These are phyloP conservation scores for Nesoenas mayeri DNA, from an alignment of 2,113 vertebrate genomes.

Conservation along the genomic window DNA sequence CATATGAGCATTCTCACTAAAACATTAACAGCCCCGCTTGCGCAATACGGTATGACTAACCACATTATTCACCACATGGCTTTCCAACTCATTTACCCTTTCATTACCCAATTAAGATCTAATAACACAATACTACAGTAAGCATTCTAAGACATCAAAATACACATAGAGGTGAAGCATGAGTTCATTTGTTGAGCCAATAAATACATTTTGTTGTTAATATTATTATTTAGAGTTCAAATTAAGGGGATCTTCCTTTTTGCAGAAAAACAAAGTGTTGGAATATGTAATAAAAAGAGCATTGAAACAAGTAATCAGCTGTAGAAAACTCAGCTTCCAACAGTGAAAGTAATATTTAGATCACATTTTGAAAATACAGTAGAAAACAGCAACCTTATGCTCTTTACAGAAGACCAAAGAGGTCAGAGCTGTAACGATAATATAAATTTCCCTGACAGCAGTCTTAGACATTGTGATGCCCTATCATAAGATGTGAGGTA, in stretches of 20 bases:
- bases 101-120: slow-evolving; percentile 42
- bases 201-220: neutral
- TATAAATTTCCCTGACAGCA: neutral
- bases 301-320: neutral
- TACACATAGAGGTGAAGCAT: neutral
- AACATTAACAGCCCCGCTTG: slow-evolving; percentile 1
- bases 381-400: neutral
- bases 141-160: neutral
- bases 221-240: neutral
- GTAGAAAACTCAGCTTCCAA: neutral
- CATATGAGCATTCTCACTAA: slow-evolving; percentile 16
- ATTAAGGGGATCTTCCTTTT: neutral
- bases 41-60: slow-evolving; percentile 25
- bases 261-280: neutral
- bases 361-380: neutral
- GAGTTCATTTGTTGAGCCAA: neutral
- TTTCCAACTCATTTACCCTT: slow-evolving; percentile 37
- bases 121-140: neutral
- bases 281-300: neutral
- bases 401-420: neutral
- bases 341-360: neutral
- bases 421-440: neutral
- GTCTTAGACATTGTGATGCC: neutral
- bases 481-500: neutral
- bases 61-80: neutral